A percentile compares a stretch with the other conserved stretches of the same genome.
These are phyloP conservation scores for Neoarius graeffei DNA, from an alignment of 2,113 vertebrate genomes.

Conservation along the genomic window DNA sequence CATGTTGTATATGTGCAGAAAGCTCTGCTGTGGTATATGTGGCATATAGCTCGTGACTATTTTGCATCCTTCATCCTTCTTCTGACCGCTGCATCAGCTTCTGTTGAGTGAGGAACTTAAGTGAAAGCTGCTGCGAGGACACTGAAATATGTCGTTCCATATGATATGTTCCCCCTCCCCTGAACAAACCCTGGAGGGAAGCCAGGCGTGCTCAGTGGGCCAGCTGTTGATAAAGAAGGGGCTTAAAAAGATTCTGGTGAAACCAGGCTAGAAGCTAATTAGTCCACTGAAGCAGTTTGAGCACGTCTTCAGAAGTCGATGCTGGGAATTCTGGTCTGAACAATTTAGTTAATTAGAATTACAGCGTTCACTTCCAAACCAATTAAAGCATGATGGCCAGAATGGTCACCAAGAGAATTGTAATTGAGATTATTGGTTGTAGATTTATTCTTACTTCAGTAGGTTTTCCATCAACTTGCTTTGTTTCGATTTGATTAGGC, in stretches of 20 bases:
- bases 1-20: background rate
- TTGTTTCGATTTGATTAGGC: background rate
- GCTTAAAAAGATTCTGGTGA: constrained; percentile 9
- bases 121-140: background rate
- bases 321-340: background rate
- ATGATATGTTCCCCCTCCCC: background rate
- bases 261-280: background rate
- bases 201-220: constrained; percentile 4
- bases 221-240: constrained; percentile 25
- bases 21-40: background rate
- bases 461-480: background rate
- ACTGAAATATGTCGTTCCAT: background rate
- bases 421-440: background rate
- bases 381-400: background rate
- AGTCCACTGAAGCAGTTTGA: background rate
- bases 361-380: background rate
- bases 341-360: background rate
- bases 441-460: background rate
- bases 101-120: background rate
- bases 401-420: background rate
- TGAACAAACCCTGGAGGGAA: background rate
- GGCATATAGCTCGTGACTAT: background rate
- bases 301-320: background rate
- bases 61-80: background rate
- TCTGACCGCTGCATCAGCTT: background rate